A percentile compares a stretch with the other conserved stretches of the same genome.
phyloP scores from a whole-genome alignment of 2,888 invertebrate species.

The Rotaria macrura region DNA sequence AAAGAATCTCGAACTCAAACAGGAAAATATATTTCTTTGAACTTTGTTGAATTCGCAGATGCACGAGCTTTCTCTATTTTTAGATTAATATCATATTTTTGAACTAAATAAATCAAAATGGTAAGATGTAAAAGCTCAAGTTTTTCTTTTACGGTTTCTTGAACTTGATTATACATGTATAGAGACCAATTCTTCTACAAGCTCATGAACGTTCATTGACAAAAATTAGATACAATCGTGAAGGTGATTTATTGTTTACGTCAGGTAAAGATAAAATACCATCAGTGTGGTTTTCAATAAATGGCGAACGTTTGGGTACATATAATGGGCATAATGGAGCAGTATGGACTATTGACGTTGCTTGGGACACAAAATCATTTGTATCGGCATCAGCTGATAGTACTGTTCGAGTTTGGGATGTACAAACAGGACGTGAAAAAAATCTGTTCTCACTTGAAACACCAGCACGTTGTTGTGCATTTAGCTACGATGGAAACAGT shows the following conservation, averaged over 20 bases:
- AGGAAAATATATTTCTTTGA: too few relatives aligned
- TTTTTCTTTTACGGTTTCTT: neutral
- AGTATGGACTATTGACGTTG: slow-evolving; percentile 93
- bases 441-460: neutral
- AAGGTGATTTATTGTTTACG: slow-evolving; percentile 91
- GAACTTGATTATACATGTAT: slow-evolving; percentile 34
- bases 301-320: slow-evolving; percentile 89
- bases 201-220: slow-evolving; percentile 98
- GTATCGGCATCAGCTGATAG: slow-evolving; percentile 90
- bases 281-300: slow-evolving; percentile 94
- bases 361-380: slow-evolving; percentile 70
- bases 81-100: neutral
- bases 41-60: too few relatives aligned
- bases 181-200: slow-evolving; percentile 92
- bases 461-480: slow-evolving; percentile 52
- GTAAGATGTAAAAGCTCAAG: neutral
- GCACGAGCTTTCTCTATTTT: neutral
- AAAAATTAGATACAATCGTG: slow-evolving; percentile 89
- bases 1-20: too few relatives aligned
- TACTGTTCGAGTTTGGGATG: slow-evolving; percentile 79
- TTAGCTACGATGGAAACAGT: slow-evolving; percentile 54
- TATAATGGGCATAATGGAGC: slow-evolving; percentile 75
- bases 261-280: slow-evolving; percentile 86
- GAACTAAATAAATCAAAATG: neutral
- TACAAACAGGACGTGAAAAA: slow-evolving; percentile 56